Evolutionary conservation across 2,797 vertebrate genomes (phyloP).

Genomic region (Aldrovandia affinis): DNA sequence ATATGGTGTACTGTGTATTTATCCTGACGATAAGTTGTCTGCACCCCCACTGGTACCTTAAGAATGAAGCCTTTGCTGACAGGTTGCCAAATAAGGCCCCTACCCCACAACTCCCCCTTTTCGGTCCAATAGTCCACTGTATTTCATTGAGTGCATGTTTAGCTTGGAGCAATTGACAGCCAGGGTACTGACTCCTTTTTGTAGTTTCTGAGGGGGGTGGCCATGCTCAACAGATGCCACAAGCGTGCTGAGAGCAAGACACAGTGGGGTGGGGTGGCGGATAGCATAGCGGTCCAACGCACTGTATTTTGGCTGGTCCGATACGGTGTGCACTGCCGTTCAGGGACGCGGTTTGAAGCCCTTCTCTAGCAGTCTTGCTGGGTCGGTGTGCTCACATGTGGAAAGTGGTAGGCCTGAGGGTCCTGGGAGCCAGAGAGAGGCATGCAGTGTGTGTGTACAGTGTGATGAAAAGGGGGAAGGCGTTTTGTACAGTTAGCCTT

Average conservation of each 20-base stretch:
- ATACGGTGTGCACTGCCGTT: no score
- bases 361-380: no score
- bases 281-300: no score
- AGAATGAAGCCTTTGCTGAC: constrained; percentile 11
- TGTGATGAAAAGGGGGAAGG: not conserved
- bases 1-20: not conserved
- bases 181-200: not conserved
- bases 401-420: not conserved
- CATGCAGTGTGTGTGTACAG: not conserved
- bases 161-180: not conserved
- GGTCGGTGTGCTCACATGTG: no score
- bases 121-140: not conserved
- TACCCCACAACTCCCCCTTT: not conserved
- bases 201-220: not conserved
- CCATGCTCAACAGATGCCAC: not conserved
- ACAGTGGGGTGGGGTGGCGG: no score
- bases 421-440: not conserved
- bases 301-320: no score
- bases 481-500: not conserved
- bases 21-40: not conserved
- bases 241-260: no score
- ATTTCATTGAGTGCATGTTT: not conserved
- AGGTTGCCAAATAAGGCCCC: constrained; percentile 8
- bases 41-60: not conserved
- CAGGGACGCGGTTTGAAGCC: no score